phyloP scores from a whole-genome alignment of 1,140 invertebrate species.

The Drosophila tani region DNA sequence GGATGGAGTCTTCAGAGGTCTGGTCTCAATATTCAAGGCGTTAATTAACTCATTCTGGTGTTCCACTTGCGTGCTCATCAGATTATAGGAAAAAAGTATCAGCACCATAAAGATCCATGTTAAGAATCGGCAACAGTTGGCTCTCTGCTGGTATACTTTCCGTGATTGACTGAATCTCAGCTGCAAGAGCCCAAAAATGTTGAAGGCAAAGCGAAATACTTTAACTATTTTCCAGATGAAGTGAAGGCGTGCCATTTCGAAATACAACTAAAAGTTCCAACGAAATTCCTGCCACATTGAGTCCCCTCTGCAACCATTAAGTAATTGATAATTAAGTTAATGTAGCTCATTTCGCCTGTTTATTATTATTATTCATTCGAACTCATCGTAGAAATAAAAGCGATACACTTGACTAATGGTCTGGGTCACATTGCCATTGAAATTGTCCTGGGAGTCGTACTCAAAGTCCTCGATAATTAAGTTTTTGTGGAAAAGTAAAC shows the following conservation, averaged over 20 bases:
- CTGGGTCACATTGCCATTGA: slow-evolving; percentile 60
- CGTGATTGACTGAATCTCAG: slow-evolving; percentile 28
- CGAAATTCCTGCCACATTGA: neutral
- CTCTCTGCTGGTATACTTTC: slow-evolving; percentile 7
- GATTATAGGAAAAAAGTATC: neutral
- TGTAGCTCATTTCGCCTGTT: slow-evolving; percentile 25
- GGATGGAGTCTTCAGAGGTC: neutral
- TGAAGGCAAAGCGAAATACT: slow-evolving; percentile 21
- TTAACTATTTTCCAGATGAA: slow-evolving; percentile 35
- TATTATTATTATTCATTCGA: slow-evolving; percentile 58
- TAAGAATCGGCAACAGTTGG: slow-evolving; percentile 7
- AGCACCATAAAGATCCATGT: neutral
- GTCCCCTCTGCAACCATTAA: neutral
- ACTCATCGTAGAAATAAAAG: slow-evolving; percentile 57
- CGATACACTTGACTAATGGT: slow-evolving; percentile 67
- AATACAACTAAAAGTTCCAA: slow-evolving; percentile 19
- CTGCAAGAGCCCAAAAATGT: slow-evolving; percentile 38
- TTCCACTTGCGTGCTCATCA: neutral
- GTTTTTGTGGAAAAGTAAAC: slow-evolving; percentile 17
- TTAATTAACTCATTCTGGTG: slow-evolving; percentile 5
- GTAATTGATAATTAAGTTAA: slow-evolving; percentile 22
- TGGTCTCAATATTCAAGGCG: slow-evolving; percentile 1
- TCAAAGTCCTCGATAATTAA: slow-evolving; percentile 22
- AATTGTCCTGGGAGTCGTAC: slow-evolving; percentile 27
- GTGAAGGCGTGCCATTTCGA: slow-evolving; percentile 40